Conservation (phyloP, 2,888 invertebrate genomes). For the Erebia ligea region DNA sequence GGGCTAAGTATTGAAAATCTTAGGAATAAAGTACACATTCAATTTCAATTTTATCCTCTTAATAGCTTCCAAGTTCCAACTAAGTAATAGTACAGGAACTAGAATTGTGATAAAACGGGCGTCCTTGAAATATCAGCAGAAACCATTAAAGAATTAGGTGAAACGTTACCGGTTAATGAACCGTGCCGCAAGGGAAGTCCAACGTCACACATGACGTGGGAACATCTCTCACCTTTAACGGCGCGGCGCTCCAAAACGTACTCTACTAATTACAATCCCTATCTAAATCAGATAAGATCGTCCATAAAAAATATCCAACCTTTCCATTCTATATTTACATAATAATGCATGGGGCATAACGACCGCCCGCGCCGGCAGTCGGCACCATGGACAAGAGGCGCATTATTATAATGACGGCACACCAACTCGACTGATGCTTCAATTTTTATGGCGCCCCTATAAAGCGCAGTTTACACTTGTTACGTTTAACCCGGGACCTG, state of each 20-base stretch:
- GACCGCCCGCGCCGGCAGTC: conserved; percentile 54
- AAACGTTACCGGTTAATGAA: neutral
- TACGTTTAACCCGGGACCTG: neutral
- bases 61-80: too few species aligned
- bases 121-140: neutral
- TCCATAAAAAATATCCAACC: conserved; percentile 59
- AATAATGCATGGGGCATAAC: conserved; percentile 77
- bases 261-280: conserved; percentile 74
- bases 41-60: too few species aligned
- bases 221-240: conserved; percentile 64
- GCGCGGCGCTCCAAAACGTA: conserved; percentile 57
- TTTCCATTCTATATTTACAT: conserved; percentile 78
- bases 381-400: conserved; percentile 54
- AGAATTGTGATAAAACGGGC: neutral
- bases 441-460: conserved; percentile 48
- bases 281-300: conserved; percentile 73
- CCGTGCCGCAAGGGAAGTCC: conserved; percentile 5
- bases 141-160: neutral
- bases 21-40: too few species aligned
- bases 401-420: conserved; percentile 67
- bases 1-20: too few species aligned
- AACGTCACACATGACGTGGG: conserved; percentile 40
- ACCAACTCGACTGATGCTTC: conserved; percentile 55
- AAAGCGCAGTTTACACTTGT: conserved; percentile 5
- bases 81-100: too few species aligned